Conservation (phyloP, 1,140 invertebrate genomes). For the Oncopodura yosiiana region DNA sequence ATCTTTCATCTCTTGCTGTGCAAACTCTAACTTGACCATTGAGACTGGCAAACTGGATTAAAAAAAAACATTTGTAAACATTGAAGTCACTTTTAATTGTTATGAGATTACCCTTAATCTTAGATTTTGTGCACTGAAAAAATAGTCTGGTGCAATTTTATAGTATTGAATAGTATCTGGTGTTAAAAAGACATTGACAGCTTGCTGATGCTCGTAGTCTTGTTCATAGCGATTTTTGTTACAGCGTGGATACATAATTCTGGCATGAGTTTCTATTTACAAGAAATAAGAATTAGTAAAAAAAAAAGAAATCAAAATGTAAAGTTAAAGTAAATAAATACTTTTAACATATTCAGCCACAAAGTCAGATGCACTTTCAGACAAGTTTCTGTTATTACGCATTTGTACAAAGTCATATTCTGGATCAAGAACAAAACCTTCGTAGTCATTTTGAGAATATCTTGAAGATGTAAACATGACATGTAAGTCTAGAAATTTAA, state of each 20-base stretch:
- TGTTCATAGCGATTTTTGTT: slow-evolving; percentile 15
- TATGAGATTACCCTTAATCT: slow-evolving; percentile 21
- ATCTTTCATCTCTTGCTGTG: neutral
- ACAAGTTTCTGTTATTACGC: slow-evolving; percentile 13
- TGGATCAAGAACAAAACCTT: slow-evolving; percentile 1
- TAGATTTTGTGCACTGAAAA: slow-evolving; percentile 27
- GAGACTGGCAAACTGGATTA: slow-evolving; percentile 24
- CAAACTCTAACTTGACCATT: slow-evolving; percentile 24
- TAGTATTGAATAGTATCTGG: slow-evolving; percentile 24
- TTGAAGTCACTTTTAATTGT: too few species aligned
- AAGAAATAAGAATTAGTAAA: neutral
- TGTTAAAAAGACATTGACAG: slow-evolving; percentile 9
- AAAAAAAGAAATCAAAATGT: neutral
- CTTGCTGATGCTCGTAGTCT: slow-evolving; percentile 12
- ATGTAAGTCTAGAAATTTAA: slow-evolving; percentile 19
- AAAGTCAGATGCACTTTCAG: slow-evolving; percentile 11
- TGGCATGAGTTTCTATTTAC: slow-evolving; percentile 19
- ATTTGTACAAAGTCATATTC: slow-evolving; percentile 16
- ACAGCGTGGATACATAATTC: slow-evolving; percentile 21
- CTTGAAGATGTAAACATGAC: slow-evolving; percentile 23
- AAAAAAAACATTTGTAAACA: neutral
- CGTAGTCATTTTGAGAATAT: slow-evolving; percentile 10
- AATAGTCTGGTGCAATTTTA: slow-evolving; percentile 30
- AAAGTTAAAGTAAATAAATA: slow-evolving; percentile 2
- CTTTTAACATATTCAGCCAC: slow-evolving; percentile 12